Conservation (phyloP, 2,888 invertebrate genomes). For the Resseliella maxima region DNA sequence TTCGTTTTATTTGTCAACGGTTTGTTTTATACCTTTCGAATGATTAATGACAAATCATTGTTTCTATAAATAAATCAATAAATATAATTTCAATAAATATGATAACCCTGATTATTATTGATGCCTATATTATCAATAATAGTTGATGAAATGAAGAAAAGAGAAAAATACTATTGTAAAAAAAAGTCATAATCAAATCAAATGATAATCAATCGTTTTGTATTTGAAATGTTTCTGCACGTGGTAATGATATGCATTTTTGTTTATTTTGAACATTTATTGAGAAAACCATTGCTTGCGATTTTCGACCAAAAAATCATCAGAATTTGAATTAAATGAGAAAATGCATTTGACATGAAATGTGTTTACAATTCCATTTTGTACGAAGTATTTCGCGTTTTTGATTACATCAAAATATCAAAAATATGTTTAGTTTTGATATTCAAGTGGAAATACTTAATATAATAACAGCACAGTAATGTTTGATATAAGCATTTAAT, state of each 20-base stretch:
- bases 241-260: background rate
- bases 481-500: too few relatives aligned
- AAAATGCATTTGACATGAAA: too few relatives aligned
- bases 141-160: background rate
- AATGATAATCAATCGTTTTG: background rate
- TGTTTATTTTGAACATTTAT: background rate
- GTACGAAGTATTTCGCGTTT: too few relatives aligned
- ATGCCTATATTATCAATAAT: background rate
- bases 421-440: too few relatives aligned
- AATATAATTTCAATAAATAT: background rate
- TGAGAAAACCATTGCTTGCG: too few relatives aligned
- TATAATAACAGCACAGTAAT: too few relatives aligned
- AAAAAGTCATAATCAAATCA: constrained; percentile 5
- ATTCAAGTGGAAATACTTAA: too few relatives aligned
- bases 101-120: background rate
- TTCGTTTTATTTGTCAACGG: background rate
- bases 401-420: too few relatives aligned
- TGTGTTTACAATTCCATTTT: too few relatives aligned
- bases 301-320: too few relatives aligned
- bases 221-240: background rate
- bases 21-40: background rate
- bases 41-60: background rate
- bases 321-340: too few relatives aligned
- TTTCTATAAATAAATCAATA: background rate
- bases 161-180: background rate